phyloP scores from a whole-genome alignment of 2,113 vertebrate species.

The Polyodon spathula region DNA sequence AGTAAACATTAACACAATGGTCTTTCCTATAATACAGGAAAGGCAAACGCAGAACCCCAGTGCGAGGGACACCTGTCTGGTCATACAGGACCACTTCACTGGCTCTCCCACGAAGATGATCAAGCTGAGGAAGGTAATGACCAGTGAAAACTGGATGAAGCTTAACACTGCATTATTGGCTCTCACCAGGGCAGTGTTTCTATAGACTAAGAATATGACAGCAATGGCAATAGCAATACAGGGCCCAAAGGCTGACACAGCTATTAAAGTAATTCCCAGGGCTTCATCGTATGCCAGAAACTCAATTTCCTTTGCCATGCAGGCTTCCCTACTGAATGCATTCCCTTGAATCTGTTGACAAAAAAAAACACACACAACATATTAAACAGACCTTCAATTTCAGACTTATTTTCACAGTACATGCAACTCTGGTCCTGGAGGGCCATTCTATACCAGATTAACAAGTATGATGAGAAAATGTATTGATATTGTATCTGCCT shows the following conservation, averaged over 20 bases:
- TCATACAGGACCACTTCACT: constrained; percentile 64
- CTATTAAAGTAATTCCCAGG: constrained; percentile 66
- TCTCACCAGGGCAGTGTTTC: constrained; percentile 58
- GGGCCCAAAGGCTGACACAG: constrained; percentile 62
- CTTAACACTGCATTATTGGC: constrained; percentile 57
- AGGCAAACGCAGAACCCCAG: constrained; percentile 66
- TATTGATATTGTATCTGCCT: too few relatives aligned
- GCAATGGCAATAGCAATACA: constrained; percentile 49
- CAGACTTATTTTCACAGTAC: too few relatives aligned
- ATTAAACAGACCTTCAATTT: not conserved
- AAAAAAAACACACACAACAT: not conserved
- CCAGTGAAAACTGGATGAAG: constrained; percentile 60
- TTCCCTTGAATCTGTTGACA: constrained; percentile 61
- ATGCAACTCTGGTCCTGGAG: too few relatives aligned
- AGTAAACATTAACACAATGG: constrained; percentile 60
- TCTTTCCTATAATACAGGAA: constrained; percentile 69
- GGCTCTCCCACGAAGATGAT: constrained; percentile 67
- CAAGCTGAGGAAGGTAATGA: constrained; percentile 63
- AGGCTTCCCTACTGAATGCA: constrained; percentile 54
- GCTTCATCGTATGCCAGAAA: constrained; percentile 68
- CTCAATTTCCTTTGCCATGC: constrained; percentile 67
- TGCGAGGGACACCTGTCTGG: constrained; percentile 62
- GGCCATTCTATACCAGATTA: too few relatives aligned
- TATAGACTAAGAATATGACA: constrained; percentile 49
- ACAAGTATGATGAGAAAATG: too few relatives aligned